phyloP scores from a whole-genome alignment of 2,113 vertebrate genomes.

The Peromyscus polionotus region DNA sequence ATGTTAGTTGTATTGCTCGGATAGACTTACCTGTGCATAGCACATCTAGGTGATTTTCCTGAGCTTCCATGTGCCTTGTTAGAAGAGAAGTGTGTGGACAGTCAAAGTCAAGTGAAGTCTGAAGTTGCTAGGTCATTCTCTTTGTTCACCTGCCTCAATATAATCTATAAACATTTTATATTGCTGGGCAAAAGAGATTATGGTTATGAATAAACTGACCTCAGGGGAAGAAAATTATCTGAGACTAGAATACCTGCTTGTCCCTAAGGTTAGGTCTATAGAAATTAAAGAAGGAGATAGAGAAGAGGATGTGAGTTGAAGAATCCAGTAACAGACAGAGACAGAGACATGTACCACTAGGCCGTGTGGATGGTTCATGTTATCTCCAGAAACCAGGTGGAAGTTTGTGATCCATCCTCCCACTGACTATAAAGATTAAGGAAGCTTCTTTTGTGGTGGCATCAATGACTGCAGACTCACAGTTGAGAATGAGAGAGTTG shows the following conservation, averaged over 20 bases:
- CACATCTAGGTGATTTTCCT: not conserved
- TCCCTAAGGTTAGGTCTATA: fast-evolving
- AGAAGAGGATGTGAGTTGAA: not conserved
- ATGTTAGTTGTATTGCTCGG: not conserved
- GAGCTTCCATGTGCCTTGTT: not conserved
- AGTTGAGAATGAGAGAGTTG: too few species aligned
- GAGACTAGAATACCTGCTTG: not conserved
- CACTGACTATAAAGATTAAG: too few species aligned
- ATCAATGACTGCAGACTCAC: too few species aligned
- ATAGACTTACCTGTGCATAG: not conserved
- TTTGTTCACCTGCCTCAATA: not conserved
- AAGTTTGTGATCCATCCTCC: too few species aligned
- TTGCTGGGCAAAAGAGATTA: not conserved
- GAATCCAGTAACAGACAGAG: too few species aligned
- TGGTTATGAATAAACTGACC: not conserved
- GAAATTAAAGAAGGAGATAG: fast-evolving
- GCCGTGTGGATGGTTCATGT: too few species aligned
- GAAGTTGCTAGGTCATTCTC: not conserved
- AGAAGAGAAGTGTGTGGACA: not conserved
- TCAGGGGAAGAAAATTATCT: not conserved
- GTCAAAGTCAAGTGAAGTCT: not conserved
- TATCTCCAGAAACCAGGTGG: too few species aligned
- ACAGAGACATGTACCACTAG: too few species aligned
- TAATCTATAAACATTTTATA: not conserved
- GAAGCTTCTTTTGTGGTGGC: too few species aligned